Evolutionary conservation across 2,888 invertebrate genomes (phyloP).

Genomic region (Junonia oenone): DNA sequence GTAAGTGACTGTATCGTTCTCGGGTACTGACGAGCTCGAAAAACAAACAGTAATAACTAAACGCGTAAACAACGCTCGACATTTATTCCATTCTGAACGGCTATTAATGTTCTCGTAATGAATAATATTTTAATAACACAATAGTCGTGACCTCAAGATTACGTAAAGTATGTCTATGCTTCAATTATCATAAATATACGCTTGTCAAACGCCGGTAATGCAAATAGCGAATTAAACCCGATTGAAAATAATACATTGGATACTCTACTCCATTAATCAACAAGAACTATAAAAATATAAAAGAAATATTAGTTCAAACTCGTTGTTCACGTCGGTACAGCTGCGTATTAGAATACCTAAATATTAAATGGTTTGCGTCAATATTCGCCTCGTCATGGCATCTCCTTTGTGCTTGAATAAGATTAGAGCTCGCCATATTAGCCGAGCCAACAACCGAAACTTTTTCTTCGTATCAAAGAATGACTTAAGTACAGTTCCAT

Average conservation of each 20-base stretch:
- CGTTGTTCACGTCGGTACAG: conserved; percentile 46
- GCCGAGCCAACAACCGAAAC: conserved; percentile 49
- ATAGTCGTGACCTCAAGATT: conserved; percentile 21
- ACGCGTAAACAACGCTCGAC: neutral
- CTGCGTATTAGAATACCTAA: conserved; percentile 68
- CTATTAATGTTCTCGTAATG: conserved; percentile 16
- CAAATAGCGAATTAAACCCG: conserved; percentile 20
- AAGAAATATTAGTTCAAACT: conserved; percentile 12
- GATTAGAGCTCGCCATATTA: conserved; percentile 72
- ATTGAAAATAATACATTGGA: conserved; percentile 6
- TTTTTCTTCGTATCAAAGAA: conserved; percentile 45
- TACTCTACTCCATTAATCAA: too few relatives aligned
- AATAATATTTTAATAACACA: conserved; percentile 21
- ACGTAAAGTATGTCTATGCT: conserved; percentile 21
- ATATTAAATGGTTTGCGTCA: conserved; percentile 73
- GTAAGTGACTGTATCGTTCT: conserved; percentile 57
- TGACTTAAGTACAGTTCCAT: conserved; percentile 36
- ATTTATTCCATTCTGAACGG: conserved; percentile 1
- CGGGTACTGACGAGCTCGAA: conserved; percentile 44
- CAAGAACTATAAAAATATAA: conserved; percentile 1
- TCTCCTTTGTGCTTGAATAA: conserved; percentile 65
- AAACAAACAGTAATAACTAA: conserved; percentile 17
- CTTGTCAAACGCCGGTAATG: conserved; percentile 14
- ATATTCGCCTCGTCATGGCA: conserved; percentile 71
- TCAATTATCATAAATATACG: conserved; percentile 9